These are phyloP conservation scores for Ceryle rudis DNA, from an alignment of 2,797 vertebrate species.

Conservation along the genomic window DNA sequence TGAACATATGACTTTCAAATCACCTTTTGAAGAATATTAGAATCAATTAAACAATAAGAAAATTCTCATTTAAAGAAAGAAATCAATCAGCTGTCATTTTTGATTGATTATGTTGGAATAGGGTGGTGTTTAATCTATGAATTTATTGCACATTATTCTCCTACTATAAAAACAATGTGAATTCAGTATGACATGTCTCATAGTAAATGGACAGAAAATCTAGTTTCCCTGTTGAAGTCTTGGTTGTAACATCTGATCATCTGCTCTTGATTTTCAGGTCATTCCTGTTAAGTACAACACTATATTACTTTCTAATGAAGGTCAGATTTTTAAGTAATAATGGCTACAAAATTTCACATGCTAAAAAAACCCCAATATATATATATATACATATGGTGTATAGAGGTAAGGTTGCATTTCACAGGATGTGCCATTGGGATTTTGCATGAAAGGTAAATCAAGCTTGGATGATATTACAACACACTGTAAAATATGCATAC, in stretches of 20 bases:
- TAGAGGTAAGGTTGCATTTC: background rate
- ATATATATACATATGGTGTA: background rate
- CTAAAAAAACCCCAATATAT: background rate
- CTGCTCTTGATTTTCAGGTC: constrained; percentile 48
- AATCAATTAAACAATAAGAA: constrained; percentile 77
- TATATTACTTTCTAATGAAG: constrained; percentile 20
- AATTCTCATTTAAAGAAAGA: constrained; percentile 74
- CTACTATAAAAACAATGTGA: constrained; percentile 64
- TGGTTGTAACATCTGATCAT: constrained; percentile 6
- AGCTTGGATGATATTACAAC: background rate
- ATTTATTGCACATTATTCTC: constrained; percentile 76
- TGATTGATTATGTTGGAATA: constrained; percentile 73
- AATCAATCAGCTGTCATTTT: constrained; percentile 78
- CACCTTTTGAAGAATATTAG: constrained; percentile 69
- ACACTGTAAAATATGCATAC: background rate
- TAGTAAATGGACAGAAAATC: constrained; percentile 57
- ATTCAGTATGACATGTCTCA: constrained; percentile 54
- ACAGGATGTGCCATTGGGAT: background rate
- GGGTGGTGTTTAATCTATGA: constrained; percentile 74
- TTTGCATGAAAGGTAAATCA: background rate
- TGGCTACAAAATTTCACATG: background rate
- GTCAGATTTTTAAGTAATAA: constrained; percentile 29
- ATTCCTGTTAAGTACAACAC: constrained; percentile 28
- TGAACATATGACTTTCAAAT: constrained; percentile 73
- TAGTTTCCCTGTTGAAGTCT: constrained; percentile 32